These are phyloP conservation scores for Plagodis pulveraria DNA, from an alignment of 2,888 invertebrate species.

Conservation along the genomic window DNA sequence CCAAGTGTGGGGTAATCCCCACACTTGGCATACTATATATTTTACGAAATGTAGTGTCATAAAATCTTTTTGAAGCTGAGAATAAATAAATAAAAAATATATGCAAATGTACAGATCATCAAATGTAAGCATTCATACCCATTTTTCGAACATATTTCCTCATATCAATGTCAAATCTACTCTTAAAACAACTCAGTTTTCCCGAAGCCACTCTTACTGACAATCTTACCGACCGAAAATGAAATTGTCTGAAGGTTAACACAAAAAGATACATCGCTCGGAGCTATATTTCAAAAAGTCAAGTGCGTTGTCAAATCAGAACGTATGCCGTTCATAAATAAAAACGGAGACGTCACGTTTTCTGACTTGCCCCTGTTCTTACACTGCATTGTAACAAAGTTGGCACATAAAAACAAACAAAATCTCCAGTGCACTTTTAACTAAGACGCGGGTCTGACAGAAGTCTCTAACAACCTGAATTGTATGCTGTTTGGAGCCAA, in stretches of 20 bases:
- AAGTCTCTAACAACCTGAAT: no score
- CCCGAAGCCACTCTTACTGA: conserved; percentile 9
- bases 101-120: no score
- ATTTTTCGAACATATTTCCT: background rate
- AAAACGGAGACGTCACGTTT: conserved; percentile 49
- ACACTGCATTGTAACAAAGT: conserved; percentile 5
- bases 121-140: no score
- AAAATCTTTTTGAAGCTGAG: no score
- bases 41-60: no score
- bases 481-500: no score
- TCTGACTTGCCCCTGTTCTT: conserved; percentile 27
- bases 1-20: no score
- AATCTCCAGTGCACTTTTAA: no score
- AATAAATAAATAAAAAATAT: no score
- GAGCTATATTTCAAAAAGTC: conserved; percentile 49
- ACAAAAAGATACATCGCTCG: conserved; percentile 32
- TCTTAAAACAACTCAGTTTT: conserved; percentile 7
- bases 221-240: conserved; percentile 15
- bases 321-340: conserved; percentile 62
- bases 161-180: conserved; percentile 8
- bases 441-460: no score
- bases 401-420: conserved; percentile 3
- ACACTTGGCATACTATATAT: no score
- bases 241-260: conserved; percentile 23
- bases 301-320: conserved; percentile 61